Percentiles rank a stretch among this genome's conserved stretches.
Conservation (phyloP, 2,113 vertebrate genomes). For the Gadus macrocephalus region DNA sequence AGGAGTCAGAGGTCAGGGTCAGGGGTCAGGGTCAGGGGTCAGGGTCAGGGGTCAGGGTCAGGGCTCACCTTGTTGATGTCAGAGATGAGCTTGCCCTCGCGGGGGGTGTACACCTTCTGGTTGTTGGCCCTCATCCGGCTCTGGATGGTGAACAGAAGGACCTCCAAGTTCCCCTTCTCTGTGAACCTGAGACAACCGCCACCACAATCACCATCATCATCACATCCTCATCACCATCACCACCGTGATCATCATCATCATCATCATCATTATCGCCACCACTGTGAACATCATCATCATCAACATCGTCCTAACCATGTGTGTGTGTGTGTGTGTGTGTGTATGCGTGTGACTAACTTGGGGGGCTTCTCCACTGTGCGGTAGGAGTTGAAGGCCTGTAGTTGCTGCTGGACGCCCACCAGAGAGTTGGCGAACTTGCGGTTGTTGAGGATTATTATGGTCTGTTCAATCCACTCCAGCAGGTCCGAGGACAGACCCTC, state of each 20-base stretch:
- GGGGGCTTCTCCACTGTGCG: slow-evolving; percentile 88
- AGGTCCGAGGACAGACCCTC: slow-evolving; percentile 95
- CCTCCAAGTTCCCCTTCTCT: slow-evolving; percentile 96
- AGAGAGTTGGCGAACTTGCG: slow-evolving; percentile 98
- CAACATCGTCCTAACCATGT: not conserved
- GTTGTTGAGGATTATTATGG: slow-evolving; percentile 98
- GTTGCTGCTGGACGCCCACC: slow-evolving; percentile 93
- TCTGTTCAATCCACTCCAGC: slow-evolving; percentile 98
- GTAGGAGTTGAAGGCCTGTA: slow-evolving; percentile 89
- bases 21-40: not conserved
- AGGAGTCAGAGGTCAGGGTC: not conserved
- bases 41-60: not conserved
- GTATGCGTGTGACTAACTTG: slow-evolving; percentile 76
- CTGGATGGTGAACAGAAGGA: slow-evolving; percentile 97
- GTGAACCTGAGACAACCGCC: slow-evolving; percentile 79
- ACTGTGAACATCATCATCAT: not conserved
- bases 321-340: slow-evolving; percentile 13
- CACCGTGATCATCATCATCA: no score
- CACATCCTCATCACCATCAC: not conserved
- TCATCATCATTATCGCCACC: no score
- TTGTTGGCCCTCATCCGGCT: slow-evolving; percentile 99
- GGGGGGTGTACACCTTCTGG: slow-evolving; percentile 95
- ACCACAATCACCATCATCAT: slow-evolving; percentile 8
- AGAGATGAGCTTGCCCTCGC: slow-evolving; percentile 98
- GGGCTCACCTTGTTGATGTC: slow-evolving; percentile 93